phyloP scores from a whole-genome alignment of 2,888 invertebrate genomes.

The Netelia melanura region DNA sequence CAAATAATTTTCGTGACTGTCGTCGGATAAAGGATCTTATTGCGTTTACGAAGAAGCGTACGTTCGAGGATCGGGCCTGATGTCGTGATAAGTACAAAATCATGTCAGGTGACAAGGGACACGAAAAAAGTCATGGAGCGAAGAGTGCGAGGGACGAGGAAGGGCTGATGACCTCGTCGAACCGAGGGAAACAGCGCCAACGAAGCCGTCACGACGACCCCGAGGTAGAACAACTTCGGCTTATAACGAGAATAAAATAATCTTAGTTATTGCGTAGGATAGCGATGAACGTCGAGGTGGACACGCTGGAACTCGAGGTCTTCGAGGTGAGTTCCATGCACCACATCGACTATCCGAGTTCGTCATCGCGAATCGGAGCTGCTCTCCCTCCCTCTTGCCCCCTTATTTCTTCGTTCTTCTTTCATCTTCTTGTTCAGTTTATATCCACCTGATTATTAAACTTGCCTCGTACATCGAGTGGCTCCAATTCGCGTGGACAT shows the following conservation, averaged over 20 bases:
- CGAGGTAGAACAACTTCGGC: slow-evolving; percentile 79
- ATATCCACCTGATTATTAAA: not conserved
- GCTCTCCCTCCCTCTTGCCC: not conserved
- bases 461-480: not conserved
- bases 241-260: slow-evolving; percentile 75
- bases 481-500: slow-evolving; percentile 47
- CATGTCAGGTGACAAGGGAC: slow-evolving; percentile 54
- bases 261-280: slow-evolving; percentile 74
- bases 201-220: slow-evolving; percentile 78
- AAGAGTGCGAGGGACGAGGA: slow-evolving; percentile 53
- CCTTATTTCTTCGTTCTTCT: not conserved
- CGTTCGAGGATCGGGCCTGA: slow-evolving; percentile 50
- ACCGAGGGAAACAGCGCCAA: slow-evolving; percentile 68
- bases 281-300: slow-evolving; percentile 82
- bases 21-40: slow-evolving; percentile 14
- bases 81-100: slow-evolving; percentile 50
- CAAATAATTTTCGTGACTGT: not conserved
- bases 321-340: slow-evolving; percentile 82
- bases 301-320: slow-evolving; percentile 84
- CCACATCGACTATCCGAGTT: slow-evolving; percentile 60
- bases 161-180: slow-evolving; percentile 62
- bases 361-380: slow-evolving; percentile 31
- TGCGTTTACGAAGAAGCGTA: slow-evolving; percentile 18
- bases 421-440: not conserved
- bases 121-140: slow-evolving; percentile 21